Percentiles rank a stretch among this genome's conserved stretches.
Conservation (phyloP, 2,888 invertebrate species). For the Drosophila putrida region DNA sequence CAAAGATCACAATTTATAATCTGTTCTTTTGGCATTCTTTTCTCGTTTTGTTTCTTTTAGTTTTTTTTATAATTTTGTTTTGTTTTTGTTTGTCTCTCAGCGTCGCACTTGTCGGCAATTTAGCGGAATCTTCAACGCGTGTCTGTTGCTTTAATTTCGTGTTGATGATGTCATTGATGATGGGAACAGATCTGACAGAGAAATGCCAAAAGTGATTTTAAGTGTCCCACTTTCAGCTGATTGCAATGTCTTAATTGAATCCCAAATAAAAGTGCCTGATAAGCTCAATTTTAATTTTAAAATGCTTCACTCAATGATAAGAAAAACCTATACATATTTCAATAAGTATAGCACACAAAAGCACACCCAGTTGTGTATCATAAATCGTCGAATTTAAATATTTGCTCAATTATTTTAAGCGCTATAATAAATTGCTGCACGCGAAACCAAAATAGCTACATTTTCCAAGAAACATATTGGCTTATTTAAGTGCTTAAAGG, state of each 20-base stretch:
- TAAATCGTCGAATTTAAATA: constrained; percentile 31
- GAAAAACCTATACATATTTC: not conserved
- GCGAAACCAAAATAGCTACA: constrained; percentile 12
- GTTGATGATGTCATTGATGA: constrained; percentile 69
- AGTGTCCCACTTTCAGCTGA: not conserved
- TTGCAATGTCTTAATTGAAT: constrained; percentile 8
- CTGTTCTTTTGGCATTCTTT: constrained; percentile 8
- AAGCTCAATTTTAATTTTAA: not conserved
- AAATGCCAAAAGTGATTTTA: constrained; percentile 23
- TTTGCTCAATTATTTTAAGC: constrained; percentile 9
- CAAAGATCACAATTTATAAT: not conserved
- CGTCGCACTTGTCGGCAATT: constrained; percentile 52
- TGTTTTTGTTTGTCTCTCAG: constrained; percentile 27
- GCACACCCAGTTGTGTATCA: constrained; percentile 22
- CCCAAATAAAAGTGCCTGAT: constrained; percentile 5
- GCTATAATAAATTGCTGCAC: constrained; percentile 43
- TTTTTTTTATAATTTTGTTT: constrained; percentile 16
- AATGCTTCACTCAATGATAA: constrained; percentile 2
- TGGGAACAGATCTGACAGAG: constrained; percentile 25
- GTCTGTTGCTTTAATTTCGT: constrained; percentile 52
- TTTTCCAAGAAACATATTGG: constrained; percentile 25
- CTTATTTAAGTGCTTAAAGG: constrained; percentile 1
- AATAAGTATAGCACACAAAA: not conserved
- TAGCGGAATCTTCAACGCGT: constrained; percentile 50
- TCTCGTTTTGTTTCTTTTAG: constrained; percentile 5